Evolutionary conservation across 2,113 vertebrate species (phyloP), one percentile per base, ranked within the genome.

Genomic region (Rhabdomys dilectus): DNA sequence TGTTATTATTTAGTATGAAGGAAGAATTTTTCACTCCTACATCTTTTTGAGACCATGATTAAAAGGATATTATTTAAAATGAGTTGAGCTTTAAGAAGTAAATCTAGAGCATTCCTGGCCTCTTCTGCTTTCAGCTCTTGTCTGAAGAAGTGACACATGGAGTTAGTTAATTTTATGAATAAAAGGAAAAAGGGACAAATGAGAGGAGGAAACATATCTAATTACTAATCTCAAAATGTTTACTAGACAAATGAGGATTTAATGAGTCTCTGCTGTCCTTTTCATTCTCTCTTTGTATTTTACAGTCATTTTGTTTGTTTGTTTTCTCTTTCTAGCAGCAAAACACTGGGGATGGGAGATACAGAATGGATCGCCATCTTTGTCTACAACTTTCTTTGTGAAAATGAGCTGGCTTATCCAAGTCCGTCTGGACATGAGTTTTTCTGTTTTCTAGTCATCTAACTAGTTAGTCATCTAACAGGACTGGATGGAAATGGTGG

Each of bases 171-270:
- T 7, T 91, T 93, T 62, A 95, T 42, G 68, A 91, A 45, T 80
- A 75, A 87, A 68, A 91, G 53, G 36, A 90, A 58, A 64, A 19
- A 73, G 29, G 72, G 31, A 64, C 21, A 90, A 78, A 73, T 42
- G 48, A 17, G 73, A 36, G 26, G 31, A 51, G 31, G 75, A 96
- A 64, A 22, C 48, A 13, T 60, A 95, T 72, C 2, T 34, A 56
- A 16, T 81, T 81, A 91, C 42, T 84, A 58, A 70, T 90, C 26
- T 96, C 72, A 86, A 93, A 95, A 91, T 86, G 78, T 89, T 58
- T 80, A 56, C 31, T 76, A 53, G 42, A 3, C 3, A 22, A 80
- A 60, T 62, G 60, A 29, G 53, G 24, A 73, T 70, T 77, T 96
- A 73, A 45, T 53, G 22, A 68, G 15, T 51, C 29, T 72, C 39